Evolutionary conservation across 2,113 vertebrate species (phyloP), one percentile per base, ranked within the genome.

Genomic region (Callocephalon fimbriatum): DNA sequence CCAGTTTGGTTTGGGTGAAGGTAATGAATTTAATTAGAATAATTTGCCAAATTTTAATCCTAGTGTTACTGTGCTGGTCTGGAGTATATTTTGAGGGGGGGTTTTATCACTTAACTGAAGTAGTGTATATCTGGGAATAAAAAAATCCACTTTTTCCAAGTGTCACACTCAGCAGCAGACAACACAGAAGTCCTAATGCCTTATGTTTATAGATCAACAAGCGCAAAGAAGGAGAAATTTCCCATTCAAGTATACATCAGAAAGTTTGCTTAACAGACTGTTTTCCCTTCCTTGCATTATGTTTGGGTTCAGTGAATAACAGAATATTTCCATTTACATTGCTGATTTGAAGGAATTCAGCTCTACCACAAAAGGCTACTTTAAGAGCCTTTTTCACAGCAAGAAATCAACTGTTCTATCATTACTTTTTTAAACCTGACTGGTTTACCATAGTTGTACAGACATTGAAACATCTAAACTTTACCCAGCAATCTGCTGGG

Each of bases 81-180:
- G 48, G 23, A 48, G 14, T 76, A 40, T 25, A n/a, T 42, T 42
- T 31, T 20, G 3, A 2, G 19, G 0, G 1, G 4, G 14, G 0
- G 1, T 8, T 67, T 71, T 53, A 71, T 42, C 4, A 25, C 67
- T 54, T 77, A 73, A 23, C 35, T 29, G 37, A 75, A 23, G 12
- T 9, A 25, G 23, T 47, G 10, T 20, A n/a, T 26, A 75, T 31
- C 29, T 72, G 20, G 7, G 20, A 62, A 68, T 17, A 65, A 78
- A 53, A 53, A 70, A n/a, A 27, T 44, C 5, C 8, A 3, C 10
- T 45, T 87, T 70, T 87, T 66, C 51, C 9, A 9, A n/a, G 19
- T 51, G 31, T 32, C 25, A 79, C 32, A 61, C 13, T 14, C 48
- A 68, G 56, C 19, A 38, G 37, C 63, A 86, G 26, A 47, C 31